Percentiles rank a stretch among this genome's conserved stretches.
These are phyloP conservation scores for Slavum lentiscoides DNA, from an alignment of 2,888 invertebrate genomes.

Conservation along the genomic window DNA sequence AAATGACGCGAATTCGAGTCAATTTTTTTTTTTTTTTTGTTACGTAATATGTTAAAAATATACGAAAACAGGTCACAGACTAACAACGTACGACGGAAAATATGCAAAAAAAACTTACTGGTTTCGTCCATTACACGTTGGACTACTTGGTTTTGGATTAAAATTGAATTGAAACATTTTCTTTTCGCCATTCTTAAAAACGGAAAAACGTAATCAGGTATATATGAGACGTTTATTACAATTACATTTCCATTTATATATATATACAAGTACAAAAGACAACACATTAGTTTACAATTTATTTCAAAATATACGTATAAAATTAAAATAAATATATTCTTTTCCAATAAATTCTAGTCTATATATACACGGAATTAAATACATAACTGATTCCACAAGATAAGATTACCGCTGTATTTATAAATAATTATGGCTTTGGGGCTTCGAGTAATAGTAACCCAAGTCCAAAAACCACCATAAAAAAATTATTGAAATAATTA, in stretches of 20 bases:
- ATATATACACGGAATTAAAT: constrained; percentile 30
- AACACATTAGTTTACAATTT: constrained; percentile 21
- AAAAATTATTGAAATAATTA: no score
- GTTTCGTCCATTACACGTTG: no score
- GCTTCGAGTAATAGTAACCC: constrained; percentile 3
- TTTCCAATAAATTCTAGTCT: constrained; percentile 19
- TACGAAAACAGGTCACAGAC: no score
- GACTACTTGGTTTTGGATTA: no score
- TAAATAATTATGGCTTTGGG: constrained; percentile 18
- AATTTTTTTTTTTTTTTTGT: no score
- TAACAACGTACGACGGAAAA: no score
- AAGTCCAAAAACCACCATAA: constrained; percentile 5
- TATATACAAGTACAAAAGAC: constrained; percentile 41
- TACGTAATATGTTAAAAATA: no score
- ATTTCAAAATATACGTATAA: constrained; percentile 49
- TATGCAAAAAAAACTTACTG: no score
- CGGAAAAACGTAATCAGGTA: background rate
- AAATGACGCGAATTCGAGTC: no score
- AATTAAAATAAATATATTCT: constrained; percentile 47
- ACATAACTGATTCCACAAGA: constrained; percentile 25
- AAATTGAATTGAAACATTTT: no score
- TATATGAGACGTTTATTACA: constrained; percentile 10
- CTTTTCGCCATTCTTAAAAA: background rate
- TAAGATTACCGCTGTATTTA: constrained; percentile 16
- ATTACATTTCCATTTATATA: constrained; percentile 30